Evolutionary conservation across 2,113 vertebrate genomes (phyloP).

Genomic region (Alligator mississippiensis): DNA sequence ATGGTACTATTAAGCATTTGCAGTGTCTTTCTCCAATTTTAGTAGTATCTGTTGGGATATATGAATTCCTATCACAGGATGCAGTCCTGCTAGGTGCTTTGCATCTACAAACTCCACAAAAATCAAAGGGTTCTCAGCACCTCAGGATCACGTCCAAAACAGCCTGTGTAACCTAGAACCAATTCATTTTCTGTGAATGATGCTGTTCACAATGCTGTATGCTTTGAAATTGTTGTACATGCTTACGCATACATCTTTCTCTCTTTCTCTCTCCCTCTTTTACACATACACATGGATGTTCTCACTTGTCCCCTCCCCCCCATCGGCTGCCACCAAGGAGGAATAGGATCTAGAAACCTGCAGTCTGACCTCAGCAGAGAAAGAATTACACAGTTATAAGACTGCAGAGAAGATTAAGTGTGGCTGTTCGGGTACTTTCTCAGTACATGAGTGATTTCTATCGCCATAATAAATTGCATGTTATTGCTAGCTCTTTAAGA

Average conservation of each 20-base stretch:
- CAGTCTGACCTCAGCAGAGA: background rate
- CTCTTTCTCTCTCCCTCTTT: background rate
- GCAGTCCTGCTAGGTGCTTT: background rate
- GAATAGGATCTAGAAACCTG: background rate
- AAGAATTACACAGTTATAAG: background rate
- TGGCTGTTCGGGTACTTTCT: background rate
- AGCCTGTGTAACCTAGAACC: background rate
- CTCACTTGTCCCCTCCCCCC: too few species aligned
- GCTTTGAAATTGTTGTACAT: background rate
- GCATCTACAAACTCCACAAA: background rate
- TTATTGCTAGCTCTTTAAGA: slow-evolving; percentile 15
- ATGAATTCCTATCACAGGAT: rapidly evolving
- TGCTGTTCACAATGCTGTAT: background rate
- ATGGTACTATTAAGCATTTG: background rate
- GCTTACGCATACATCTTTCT: background rate
- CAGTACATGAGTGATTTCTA: background rate
- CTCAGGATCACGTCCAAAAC: background rate
- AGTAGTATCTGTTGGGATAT: background rate
- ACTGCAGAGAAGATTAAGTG: background rate
- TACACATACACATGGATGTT: too few species aligned
- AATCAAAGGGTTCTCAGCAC: background rate
- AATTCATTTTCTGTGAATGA: background rate
- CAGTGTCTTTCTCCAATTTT: background rate
- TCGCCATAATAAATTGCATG: background rate
- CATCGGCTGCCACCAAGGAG: rapidly evolving